Base-by-base conservation (phyloP, 2,113 vertebrate species). In the Engystomops pustulosus region DNA sequence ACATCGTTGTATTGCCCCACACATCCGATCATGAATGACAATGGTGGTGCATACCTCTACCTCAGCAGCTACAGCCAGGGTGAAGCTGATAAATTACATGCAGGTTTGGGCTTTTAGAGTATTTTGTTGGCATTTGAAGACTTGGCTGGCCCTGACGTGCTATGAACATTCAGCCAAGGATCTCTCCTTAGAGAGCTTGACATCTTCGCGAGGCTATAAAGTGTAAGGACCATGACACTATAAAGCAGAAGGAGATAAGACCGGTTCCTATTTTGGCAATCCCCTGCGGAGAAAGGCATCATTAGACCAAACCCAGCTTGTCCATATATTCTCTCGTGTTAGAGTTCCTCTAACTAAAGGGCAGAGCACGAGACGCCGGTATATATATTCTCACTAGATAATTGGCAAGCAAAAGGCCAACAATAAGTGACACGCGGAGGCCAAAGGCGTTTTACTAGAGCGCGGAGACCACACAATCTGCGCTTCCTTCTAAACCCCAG, bases 341-440 rank as follows among this genome's bases (percentile, higher is more conserved):
- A 58, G 58, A 3, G 32, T 18, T 4, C 5, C 6, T 18, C 32
- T 14, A 2, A 32, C 27, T 60, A 60, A 60, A 60, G 60, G 25
- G 27, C 5, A 34, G 9, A 11, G n/a, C 10, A 41, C 5, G 9
- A 38, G 18, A 69, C 23, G n/a, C 18, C 9, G 8, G 9, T 36
- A 58, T 36, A 69, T 34, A 68, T 38, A 41, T 69, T 70, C 25
- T 70, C 20, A 44, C n/a, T 70, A 70, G 18, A 70, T 70, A 70
- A 70, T 70, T 44, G 36, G 36, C 36, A 44, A 25, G 36, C 68
- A 23, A 44, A 12, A 41, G 67, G 32, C 9, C 15, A 34, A 38
- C 62, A 12, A 10, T 12, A 36, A 25, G 8, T 44, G 36, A 38
- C 36, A 70, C 20, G 0, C 5, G 15, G 36, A 70, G 68, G n/a